These are phyloP conservation scores for Pachycephala philippinensis DNA, from an alignment of 2,113 vertebrate genomes.

Conservation along the genomic window DNA sequence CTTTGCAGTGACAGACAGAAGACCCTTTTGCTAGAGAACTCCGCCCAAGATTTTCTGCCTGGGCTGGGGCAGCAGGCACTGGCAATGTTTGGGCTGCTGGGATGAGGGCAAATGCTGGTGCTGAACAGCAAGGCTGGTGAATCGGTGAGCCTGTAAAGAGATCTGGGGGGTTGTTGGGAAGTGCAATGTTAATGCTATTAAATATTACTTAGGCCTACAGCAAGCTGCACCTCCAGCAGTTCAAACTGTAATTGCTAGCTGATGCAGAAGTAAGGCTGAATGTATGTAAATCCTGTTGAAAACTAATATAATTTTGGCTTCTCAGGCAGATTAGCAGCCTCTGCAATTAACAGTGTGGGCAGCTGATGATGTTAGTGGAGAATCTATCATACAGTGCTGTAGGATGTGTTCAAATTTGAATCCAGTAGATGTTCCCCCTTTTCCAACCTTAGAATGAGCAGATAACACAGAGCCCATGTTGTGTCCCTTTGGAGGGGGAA, in stretches of 20 bases:
- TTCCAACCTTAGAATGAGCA: background rate
- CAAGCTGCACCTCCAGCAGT: slow-evolving; percentile 73
- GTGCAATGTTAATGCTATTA: slow-evolving; percentile 75
- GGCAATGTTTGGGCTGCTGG: background rate
- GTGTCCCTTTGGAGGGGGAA: background rate
- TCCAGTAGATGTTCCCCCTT: background rate
- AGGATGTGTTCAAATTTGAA: slow-evolving; percentile 53
- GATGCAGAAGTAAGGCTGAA: slow-evolving; percentile 69
- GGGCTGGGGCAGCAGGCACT: background rate
- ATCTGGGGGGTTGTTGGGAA: slow-evolving; percentile 52
- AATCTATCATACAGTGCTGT: slow-evolving; percentile 65
- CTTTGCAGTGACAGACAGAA: background rate
- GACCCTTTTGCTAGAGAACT: background rate
- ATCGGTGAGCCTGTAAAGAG: slow-evolving; percentile 62
- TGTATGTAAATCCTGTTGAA: slow-evolving; percentile 86
- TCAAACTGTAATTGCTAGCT: slow-evolving; percentile 80
- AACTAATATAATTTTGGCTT: slow-evolving; percentile 82
- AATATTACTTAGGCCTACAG: slow-evolving; percentile 72
- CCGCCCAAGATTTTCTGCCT: background rate
- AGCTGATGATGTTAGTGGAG: slow-evolving; percentile 76
- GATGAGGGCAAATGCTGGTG: background rate
- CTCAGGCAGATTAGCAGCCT: slow-evolving; percentile 73
- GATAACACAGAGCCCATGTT: background rate
- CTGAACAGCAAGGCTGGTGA: slow-evolving; percentile 10
- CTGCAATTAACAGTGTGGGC: slow-evolving; percentile 78